A percentile compares a stretch with the other conserved stretches of the same genome.
Evolutionary conservation across 2,797 vertebrate genomes (phyloP).

Genomic region (Adelosebastes latens): DNA sequence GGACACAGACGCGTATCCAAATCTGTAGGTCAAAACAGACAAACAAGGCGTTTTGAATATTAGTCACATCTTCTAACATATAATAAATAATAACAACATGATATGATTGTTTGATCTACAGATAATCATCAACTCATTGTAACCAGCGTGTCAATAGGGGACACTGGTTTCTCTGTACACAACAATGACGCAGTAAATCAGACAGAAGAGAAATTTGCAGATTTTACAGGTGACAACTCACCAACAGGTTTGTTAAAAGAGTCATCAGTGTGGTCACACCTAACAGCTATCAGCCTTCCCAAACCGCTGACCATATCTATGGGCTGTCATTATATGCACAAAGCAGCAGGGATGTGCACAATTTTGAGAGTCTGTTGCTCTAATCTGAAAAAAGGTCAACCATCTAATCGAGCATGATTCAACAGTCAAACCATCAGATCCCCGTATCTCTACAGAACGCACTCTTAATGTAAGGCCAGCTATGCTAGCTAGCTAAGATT

Average conservation of each 20-base stretch:
- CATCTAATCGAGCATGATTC: not conserved
- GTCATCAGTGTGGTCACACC: not conserved
- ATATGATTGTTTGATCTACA: not conserved
- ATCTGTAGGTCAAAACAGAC: constrained; percentile 70
- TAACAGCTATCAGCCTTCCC: not conserved
- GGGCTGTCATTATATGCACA: not conserved
- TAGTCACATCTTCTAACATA: not conserved
- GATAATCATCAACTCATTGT: not conserved
- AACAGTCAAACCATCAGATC: not conserved
- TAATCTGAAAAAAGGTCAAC: not conserved
- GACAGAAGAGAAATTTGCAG: not conserved
- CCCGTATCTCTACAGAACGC: not conserved
- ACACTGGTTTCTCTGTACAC: not conserved
- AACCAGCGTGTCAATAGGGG: too few relatives aligned
- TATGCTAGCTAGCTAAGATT: not conserved
- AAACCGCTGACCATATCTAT: not conserved
- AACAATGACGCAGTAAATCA: not conserved
- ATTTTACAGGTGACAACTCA: not conserved
- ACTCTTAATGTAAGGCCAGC: not conserved
- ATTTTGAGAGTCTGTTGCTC: not conserved
- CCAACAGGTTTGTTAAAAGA: not conserved
- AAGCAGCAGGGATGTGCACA: not conserved
- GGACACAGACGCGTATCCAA: constrained; percentile 88
- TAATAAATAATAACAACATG: not conserved
- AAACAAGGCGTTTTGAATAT: constrained; percentile 1